Evolutionary conservation across 2,113 vertebrate species (phyloP), one percentile per base, ranked within the genome.

Genomic region (Sebastes schlegelii): DNA sequence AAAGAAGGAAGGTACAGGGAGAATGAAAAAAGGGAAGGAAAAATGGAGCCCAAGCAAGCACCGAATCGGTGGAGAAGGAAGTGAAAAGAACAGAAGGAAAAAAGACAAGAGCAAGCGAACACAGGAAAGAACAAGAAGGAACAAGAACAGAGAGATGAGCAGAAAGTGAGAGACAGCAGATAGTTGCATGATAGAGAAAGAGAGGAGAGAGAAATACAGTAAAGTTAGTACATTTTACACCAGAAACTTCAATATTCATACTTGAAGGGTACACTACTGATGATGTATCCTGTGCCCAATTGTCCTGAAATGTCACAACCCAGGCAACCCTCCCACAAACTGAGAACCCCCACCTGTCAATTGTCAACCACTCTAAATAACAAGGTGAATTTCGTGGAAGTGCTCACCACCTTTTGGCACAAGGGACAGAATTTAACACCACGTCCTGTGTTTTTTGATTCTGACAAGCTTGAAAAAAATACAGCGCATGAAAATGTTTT

Each of bases 201-300:
- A 74, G n/a, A 77, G 62, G 48, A 88, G 34, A 83, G 40, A 92
- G 64, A 89, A 80, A 83, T 63, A 77, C 45, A 79, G 66, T 40
- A n/a, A 58, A 66, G 74, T 92, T 92, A 91, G 74, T 83, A 77
- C 40, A 79, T 12, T 73, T 74, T 68, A 11, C 64, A 83, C 6
- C 26, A 63, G 5, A 60, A 67, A 45, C 5, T 54, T 55, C 8
- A 45, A 42, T 63, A 51, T 58, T 74, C 40, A 13, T 43, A 58
- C 34, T n/a, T 75, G 34, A 34, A 34, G 34, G 34, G 34, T 34
- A 34, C 34, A 34, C 34, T 26, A 26, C 26, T 26, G 26, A 26
- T 26, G 26, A 26, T 26, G 26, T 26, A 26, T 26, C 26, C 26
- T 26, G 26, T 26, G 26, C 26, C 26, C 26, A 26, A 26, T 26